Percentiles rank a stretch among this genome's conserved stretches.
These are phyloP conservation scores for Lerista edwardsae DNA, from an alignment of 2,797 vertebrate species.

Conservation along the genomic window DNA sequence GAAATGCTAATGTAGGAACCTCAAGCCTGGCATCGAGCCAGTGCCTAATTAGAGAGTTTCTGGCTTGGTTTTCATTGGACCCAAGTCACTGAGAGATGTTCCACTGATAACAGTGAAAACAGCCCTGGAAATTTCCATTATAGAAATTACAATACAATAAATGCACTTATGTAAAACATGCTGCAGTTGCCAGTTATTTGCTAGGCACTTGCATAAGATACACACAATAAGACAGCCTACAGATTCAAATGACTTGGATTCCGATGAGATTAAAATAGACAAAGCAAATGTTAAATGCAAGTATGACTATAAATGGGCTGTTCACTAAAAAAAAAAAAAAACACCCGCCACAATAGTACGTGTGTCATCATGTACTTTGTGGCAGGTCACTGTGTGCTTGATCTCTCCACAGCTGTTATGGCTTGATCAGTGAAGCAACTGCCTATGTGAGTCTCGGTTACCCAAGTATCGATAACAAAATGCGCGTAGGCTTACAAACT, in stretches of 20 bases:
- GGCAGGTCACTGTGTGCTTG: conserved; percentile 57
- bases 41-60: conserved; percentile 51
- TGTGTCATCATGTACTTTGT: conserved; percentile 52
- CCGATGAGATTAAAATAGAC: conserved; percentile 48
- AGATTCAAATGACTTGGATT: conserved; percentile 59
- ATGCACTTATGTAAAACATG: conserved; percentile 44
- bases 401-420: conserved; percentile 43
- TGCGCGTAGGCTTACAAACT: conserved; percentile 72
- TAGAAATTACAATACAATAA: conserved; percentile 42
- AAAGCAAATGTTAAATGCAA: conserved; percentile 53
- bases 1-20: conserved; percentile 36
- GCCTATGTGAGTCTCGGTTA: conserved; percentile 17
- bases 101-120: conserved; percentile 61
- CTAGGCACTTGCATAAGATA: conserved; percentile 48
- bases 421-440: conserved; percentile 23
- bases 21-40: conserved; percentile 37
- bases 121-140: conserved; percentile 23
- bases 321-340: conserved; percentile 65
- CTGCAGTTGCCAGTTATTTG: conserved; percentile 50
- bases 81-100: conserved; percentile 62
- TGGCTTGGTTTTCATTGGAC: conserved; percentile 47
- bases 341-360: conserved; percentile 21
- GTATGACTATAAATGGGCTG: conserved; percentile 59
- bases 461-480: conserved; percentile 70
- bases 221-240: conserved; percentile 39